Base-by-base conservation (phyloP, 2,797 vertebrate species). In the Pipistrellus nathusii region DNA sequence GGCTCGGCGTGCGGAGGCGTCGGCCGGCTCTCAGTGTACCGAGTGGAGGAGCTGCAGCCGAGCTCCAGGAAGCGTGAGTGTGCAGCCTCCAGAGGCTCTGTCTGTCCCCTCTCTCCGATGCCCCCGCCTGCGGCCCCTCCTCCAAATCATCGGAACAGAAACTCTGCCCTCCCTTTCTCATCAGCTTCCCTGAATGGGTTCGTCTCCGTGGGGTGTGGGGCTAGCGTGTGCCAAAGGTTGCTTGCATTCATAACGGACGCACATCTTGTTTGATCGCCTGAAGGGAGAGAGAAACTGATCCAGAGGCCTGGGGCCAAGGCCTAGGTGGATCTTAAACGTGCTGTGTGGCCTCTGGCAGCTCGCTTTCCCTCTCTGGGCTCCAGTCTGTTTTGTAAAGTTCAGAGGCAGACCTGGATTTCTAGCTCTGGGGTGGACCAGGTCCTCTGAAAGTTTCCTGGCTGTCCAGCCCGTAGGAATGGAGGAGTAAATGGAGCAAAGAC, bases 11-110 rank as follows among this genome's bases (percentile, higher is more conserved):
- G 99, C 4, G 99, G 99, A 2, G 99, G 99, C 0, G 98, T 99
- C 71, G 98, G 98, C 57, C 98, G 99, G 53, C 98, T 99, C 62
- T 99, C 99, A 0, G 98, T 99, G 94, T 99, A 99, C 98, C 98
- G 98, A 11, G 98, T 99, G 97, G 99, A 99, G 86, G 98, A 86
- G 23, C 98, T 98, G 93, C 98, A 97, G 96, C 98, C 98, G 0
- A 98, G 98, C 66, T 98, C 98, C 59, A 96, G 98, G 66, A 98
- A 98, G 97, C 97, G 99, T 99, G 98, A 99, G 99, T 99, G 92
- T 68, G 4, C 85, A 1, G 7, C 57, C 46, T 35, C 35, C 25
- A 35, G 3, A 5, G 20, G 15, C 57, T 18, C 30, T n/a, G 21
- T n/a, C 77, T 12, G 7, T 15, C 51, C 35, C 1, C 13, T 1